phyloP scores from a whole-genome alignment of 1,140 invertebrate species.

The Camponotus vicinus region DNA sequence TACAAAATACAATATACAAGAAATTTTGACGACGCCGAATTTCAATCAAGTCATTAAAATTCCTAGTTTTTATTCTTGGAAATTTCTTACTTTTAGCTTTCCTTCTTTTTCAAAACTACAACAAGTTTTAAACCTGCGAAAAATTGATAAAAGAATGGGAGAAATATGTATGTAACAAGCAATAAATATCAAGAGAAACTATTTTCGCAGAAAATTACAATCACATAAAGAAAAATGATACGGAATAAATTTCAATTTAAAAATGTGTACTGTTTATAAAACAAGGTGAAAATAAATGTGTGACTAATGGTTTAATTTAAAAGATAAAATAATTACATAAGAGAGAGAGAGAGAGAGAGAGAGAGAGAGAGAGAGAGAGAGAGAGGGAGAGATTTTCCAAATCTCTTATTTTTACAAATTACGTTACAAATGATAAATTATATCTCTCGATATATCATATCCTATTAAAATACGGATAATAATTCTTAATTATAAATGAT shows the following conservation, averaged over 20 bases:
- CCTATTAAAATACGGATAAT: no score
- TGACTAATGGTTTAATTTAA: conserved; percentile 6
- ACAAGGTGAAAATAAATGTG: background rate
- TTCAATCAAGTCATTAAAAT: background rate
- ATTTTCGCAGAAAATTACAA: conserved; percentile 10
- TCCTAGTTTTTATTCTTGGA: background rate
- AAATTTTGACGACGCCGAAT: background rate
- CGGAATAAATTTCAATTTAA: conserved; percentile 36
- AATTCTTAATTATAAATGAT: no score
- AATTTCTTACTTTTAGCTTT: background rate
- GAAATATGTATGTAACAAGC: background rate
- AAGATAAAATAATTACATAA: conserved; percentile 1
- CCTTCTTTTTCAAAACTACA: background rate
- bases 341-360: no score
- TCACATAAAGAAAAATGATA: background rate
- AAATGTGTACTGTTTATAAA: conserved; percentile 5
- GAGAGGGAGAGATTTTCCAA: background rate
- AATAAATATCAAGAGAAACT: conserved; percentile 12
- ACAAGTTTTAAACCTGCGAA: background rate
- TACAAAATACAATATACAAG: background rate
- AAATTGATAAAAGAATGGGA: background rate
- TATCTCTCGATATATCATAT: no score
- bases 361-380: no score
- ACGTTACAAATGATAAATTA: background rate
- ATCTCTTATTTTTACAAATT: background rate